Evolutionary conservation across 2,888 invertebrate species (phyloP).

Genomic region (Falcaria lacertinaria): DNA sequence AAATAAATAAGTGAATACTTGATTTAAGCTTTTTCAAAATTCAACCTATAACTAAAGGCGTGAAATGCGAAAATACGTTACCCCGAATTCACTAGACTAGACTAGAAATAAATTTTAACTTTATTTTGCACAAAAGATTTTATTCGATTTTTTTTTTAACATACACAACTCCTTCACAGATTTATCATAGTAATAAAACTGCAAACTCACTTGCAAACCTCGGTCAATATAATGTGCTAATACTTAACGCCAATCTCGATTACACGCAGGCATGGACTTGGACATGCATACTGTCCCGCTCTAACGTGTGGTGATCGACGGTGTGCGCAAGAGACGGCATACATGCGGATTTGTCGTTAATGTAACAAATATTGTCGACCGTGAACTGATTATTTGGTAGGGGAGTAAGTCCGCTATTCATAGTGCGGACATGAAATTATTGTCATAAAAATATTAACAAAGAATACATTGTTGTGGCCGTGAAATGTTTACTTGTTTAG

Average conservation of each 20-base stretch:
- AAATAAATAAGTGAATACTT: too few species aligned
- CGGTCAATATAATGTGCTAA: constrained; percentile 18
- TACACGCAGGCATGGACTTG: constrained; percentile 22
- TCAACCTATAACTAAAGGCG: too few species aligned
- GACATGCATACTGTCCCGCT: constrained; percentile 10
- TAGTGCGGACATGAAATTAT: constrained; percentile 17
- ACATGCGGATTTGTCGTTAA: constrained; percentile 41
- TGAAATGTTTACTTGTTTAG: too few species aligned
- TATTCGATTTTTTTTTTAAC: too few species aligned
- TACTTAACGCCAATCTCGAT: constrained; percentile 31
- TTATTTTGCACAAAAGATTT: too few species aligned
- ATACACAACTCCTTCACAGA: too few species aligned
- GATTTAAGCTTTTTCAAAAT: too few species aligned
- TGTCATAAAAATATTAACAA: too few species aligned
- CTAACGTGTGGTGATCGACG: not conserved
- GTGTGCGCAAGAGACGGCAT: constrained; percentile 19
- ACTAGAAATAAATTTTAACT: too few species aligned
- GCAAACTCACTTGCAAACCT: not conserved
- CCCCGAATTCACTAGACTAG: too few species aligned
- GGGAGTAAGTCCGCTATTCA: constrained; percentile 31
- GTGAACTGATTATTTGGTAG: constrained; percentile 46
- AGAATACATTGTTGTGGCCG: too few species aligned
- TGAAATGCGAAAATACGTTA: too few species aligned
- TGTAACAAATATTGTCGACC: constrained; percentile 60
- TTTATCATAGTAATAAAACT: not conserved